Conservation (phyloP, 2,797 vertebrate species). For the Oreonectes daqikongensis region DNA sequence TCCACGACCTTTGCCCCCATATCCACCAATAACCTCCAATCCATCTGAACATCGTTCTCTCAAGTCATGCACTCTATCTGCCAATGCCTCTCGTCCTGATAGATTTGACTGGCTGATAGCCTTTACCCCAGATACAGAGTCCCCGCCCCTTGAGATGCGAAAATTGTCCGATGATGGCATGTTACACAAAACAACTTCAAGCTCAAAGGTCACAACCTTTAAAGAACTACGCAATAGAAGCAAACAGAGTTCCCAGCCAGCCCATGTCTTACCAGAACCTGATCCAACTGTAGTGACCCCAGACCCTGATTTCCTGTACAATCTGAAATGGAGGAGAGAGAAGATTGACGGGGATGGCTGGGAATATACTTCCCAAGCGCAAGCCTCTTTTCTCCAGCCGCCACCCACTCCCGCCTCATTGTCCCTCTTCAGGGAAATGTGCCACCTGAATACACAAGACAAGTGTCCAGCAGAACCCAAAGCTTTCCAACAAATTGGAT, state of each 20-base stretch:
- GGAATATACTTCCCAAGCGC: constrained; percentile 83
- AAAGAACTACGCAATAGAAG: constrained; percentile 86
- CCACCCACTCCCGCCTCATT: constrained; percentile 74
- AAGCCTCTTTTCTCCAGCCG: constrained; percentile 78
- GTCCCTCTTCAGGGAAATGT: constrained; percentile 77
- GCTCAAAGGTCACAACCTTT: constrained; percentile 84
- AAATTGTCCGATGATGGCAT: constrained; percentile 56
- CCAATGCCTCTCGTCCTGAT: constrained; percentile 79
- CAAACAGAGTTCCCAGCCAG: constrained; percentile 71
- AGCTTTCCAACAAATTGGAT: constrained; percentile 67
- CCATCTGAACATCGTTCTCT: constrained; percentile 58
- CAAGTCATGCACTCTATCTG: constrained; percentile 73
- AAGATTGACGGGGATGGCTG: constrained; percentile 74
- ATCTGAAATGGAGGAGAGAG: constrained; percentile 79
- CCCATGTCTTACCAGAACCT: constrained; percentile 70
- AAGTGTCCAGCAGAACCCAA: constrained; percentile 62
- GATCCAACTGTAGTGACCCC: constrained; percentile 77
- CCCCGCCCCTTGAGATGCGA: constrained; percentile 58
- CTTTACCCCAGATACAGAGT: constrained; percentile 88
- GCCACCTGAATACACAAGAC: constrained; percentile 82
- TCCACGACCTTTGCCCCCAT: constrained; percentile 77
- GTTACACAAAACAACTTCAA: constrained; percentile 66
- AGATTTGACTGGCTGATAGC: constrained; percentile 94
- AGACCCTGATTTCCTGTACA: constrained; percentile 81
- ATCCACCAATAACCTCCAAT: constrained; percentile 68